A percentile compares a stretch with the other conserved stretches of the same genome.
Evolutionary conservation across 2,888 invertebrate species (phyloP).

Genomic region (Mimachlamys varia): DNA sequence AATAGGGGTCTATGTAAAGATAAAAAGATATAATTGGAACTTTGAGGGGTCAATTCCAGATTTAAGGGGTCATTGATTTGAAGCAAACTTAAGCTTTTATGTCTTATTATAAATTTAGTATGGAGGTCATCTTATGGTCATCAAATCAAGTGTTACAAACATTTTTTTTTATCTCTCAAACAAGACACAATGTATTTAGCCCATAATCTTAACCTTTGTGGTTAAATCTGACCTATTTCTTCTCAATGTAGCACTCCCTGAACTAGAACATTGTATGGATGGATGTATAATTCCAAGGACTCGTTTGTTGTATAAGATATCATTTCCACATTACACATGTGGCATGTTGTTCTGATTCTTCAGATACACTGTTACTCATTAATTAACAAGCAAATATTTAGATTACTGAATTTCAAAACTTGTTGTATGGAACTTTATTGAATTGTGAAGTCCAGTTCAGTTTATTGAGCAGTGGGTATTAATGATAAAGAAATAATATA

Average conservation of each 20-base stretch:
- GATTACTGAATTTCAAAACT: too few species aligned
- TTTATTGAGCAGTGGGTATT: too few species aligned
- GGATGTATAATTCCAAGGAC: not conserved
- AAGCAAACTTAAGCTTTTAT: not conserved
- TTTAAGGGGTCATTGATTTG: too few species aligned
- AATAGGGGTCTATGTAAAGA: too few species aligned
- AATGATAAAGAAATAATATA: too few species aligned
- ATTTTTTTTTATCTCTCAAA: not conserved
- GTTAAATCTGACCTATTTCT: not conserved
- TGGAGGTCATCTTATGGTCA: not conserved
- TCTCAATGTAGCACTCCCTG: not conserved
- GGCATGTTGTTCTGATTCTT: too few species aligned
- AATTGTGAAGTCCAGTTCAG: too few species aligned
- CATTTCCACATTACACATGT: not conserved
- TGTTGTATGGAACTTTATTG: too few species aligned
- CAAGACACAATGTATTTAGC: not conserved
- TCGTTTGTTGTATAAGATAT: not conserved
- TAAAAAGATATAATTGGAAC: too few species aligned
- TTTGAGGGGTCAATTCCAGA: too few species aligned
- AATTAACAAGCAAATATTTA: too few species aligned
- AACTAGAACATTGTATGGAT: not conserved
- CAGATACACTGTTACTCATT: too few species aligned
- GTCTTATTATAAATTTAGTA: not conserved
- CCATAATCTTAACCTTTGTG: not conserved
- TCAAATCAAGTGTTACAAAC: constrained; percentile 1